Percentiles rank a stretch among this genome's conserved stretches.
Conservation (phyloP, 2,797 vertebrate genomes). For the Avahi laniger region DNA sequence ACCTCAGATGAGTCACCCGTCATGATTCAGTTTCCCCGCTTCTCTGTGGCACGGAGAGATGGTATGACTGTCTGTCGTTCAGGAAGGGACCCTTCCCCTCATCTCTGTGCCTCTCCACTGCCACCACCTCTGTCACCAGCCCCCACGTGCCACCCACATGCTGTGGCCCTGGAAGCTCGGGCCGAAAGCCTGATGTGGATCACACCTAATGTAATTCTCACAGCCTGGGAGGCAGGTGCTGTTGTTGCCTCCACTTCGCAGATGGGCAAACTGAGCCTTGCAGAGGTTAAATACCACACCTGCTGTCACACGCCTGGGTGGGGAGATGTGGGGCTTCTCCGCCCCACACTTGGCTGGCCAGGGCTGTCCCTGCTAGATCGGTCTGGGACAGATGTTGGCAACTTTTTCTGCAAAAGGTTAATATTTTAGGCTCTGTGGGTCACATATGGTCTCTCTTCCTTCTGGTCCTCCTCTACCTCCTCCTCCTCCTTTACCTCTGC, state of each 20-base stretch:
- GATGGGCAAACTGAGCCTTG: neutral
- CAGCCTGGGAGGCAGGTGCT: neutral
- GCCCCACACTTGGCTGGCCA: neutral
- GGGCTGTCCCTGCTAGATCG: neutral
- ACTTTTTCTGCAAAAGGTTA: neutral
- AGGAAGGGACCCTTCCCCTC: neutral
- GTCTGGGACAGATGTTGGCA: neutral
- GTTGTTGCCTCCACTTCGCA: neutral
- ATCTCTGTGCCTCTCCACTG: no score
- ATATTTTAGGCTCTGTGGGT: neutral
- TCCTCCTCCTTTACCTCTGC: neutral
- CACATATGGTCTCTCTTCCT: neutral
- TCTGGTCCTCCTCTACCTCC: neutral
- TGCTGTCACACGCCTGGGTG: rapidly evolving
- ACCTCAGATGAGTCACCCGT: constrained; percentile 10
- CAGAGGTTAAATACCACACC: neutral
- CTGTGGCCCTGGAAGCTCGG: neutral
- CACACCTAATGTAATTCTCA: neutral
- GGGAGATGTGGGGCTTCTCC: neutral
- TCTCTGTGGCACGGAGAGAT: neutral
- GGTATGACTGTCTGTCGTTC: neutral
- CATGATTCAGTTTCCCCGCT: neutral
- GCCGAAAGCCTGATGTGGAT: neutral
- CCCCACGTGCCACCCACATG: rapidly evolving
- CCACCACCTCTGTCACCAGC: rapidly evolving